These are phyloP conservation scores for Athene cunicularia DNA, from an alignment of 2,113 vertebrate genomes.

Conservation along the genomic window DNA sequence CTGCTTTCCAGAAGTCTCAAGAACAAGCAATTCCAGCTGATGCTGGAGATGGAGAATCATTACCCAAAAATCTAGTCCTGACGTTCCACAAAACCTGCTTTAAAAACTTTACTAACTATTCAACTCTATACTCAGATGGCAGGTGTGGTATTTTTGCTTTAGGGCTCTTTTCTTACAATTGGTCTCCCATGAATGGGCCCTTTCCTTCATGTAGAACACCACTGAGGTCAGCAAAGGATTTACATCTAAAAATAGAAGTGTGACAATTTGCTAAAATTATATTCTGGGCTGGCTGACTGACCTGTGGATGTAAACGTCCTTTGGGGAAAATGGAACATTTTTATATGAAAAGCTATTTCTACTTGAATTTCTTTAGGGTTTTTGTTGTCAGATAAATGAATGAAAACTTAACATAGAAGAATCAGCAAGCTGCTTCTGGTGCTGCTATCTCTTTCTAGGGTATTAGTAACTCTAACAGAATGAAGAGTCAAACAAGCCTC, in stretches of 20 bases:
- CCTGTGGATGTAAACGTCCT: background rate
- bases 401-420: background rate
- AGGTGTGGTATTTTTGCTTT: background rate
- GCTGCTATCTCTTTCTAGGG: background rate
- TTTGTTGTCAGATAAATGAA: background rate
- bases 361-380: background rate
- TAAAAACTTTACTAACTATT: background rate
- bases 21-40: background rate
- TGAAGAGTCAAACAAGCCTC: background rate
- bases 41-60: background rate
- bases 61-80: background rate
- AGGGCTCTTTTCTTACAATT: background rate
- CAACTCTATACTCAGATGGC: background rate
- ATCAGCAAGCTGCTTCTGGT: background rate
- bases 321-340: background rate
- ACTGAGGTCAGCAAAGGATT: background rate
- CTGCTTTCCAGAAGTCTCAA: background rate
- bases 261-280: background rate
- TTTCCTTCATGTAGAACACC: background rate
- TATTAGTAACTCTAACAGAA: background rate
- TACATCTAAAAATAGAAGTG: background rate
- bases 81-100: background rate
- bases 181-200: accelerated
- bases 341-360: background rate
- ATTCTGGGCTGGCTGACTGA: background rate